Percentiles rank a stretch among this genome's conserved stretches.
phyloP scores from a whole-genome alignment of 2,113 vertebrate genomes.

The Hemicordylus capensis region DNA sequence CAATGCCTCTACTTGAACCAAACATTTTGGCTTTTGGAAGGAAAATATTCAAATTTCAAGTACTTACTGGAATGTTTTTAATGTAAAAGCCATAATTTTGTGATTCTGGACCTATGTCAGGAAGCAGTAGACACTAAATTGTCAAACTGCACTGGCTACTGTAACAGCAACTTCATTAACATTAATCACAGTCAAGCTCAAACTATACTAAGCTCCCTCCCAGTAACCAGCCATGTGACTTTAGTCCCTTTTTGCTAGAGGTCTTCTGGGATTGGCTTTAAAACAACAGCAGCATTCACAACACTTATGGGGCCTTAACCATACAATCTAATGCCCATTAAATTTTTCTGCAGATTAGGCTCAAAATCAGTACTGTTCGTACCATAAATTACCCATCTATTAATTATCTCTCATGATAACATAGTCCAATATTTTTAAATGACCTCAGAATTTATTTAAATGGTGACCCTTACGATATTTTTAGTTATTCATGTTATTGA shows the following conservation, averaged over 20 bases:
- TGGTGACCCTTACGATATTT: constrained; percentile 6
- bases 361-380: neutral
- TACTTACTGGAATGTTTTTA: no score
- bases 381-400: neutral
- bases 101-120: no score
- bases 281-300: neutral
- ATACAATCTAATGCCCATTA: neutral
- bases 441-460: constrained; percentile 15
- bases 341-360: neutral
- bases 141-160: neutral
- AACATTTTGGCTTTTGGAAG: neutral
- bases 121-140: neutral
- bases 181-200: neutral
- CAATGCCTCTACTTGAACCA: neutral
- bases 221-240: neutral
- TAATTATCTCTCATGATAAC: neutral
- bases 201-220: neutral
- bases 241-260: neutral
- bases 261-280: neutral
- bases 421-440: neutral
- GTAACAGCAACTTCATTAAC: no score
- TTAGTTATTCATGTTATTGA: constrained; percentile 19
- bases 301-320: neutral
- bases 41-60: neutral
- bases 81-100: no score